These are phyloP conservation scores for Chloroceryle aenea DNA, from an alignment of 2,113 vertebrate species.

Conservation along the genomic window DNA sequence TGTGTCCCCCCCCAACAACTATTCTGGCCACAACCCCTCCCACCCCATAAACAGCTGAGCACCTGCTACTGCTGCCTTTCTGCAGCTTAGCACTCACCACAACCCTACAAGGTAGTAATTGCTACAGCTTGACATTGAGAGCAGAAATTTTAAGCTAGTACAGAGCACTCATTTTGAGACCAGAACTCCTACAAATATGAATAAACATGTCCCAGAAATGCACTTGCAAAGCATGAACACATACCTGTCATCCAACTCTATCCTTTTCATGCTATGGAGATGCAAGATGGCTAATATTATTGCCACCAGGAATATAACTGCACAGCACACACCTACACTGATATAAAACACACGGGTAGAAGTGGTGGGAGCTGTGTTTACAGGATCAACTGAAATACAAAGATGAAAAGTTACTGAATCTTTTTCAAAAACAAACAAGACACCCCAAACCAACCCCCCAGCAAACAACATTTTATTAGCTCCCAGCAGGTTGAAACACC, in stretches of 20 bases:
- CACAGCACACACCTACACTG: conserved; percentile 97
- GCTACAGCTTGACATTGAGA: neutral
- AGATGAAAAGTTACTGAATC: neutral
- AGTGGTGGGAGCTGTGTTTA: conserved; percentile 88
- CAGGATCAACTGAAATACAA: conserved; percentile 83
- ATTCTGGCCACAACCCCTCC: neutral
- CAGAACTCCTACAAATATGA: neutral
- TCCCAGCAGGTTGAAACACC: neutral
- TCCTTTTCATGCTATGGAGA: conserved; percentile 98
- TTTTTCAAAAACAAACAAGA: neutral
- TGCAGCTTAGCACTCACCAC: neutral
- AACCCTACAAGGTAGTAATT: neutral
- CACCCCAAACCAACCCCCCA: accelerated
- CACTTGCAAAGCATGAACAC: neutral
- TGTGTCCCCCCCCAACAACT: neutral
- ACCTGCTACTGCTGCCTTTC: neutral
- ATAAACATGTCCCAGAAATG: accelerated
- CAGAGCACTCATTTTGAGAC: neutral
- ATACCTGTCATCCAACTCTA: conserved; percentile 97
- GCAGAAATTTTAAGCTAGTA: neutral
- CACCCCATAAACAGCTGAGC: neutral
- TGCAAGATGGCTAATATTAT: conserved; percentile 96
- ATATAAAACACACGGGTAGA: conserved; percentile 99
- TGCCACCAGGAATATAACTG: conserved; percentile 97
- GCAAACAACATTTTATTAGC: neutral